Evolutionary conservation across 2,888 invertebrate genomes (phyloP), one percentile per base, ranked within the genome.

Genomic region (Caenorhabditis becei): DNA sequence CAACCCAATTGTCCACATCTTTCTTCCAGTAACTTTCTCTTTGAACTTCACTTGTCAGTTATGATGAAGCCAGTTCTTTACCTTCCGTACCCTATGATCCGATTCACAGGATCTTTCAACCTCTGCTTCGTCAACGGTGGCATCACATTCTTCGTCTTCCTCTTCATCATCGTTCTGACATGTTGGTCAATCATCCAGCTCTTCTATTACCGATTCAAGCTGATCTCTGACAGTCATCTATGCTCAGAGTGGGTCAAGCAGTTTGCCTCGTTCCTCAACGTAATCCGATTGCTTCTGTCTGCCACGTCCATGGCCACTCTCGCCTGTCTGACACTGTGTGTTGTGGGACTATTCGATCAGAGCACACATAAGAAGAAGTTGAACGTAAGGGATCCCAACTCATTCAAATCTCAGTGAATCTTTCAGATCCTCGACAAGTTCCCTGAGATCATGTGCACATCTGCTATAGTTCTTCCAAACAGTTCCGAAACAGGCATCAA

Each of bases 171-270:
- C 8, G 66, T 53, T 8, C 32, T 41, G 0, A 78, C 78, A 5
- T 58, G 59, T 44, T 61, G 58, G 58, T 78, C 78, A 5, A 78
- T 71, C 41, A n/a, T 78, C 1, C 71, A 78, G 62, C 32, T 78
- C n/a, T 71, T 78, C 32, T 28, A 72, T 32, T 78, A 72, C 53
- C 71, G 78, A n/a, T 72, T 78, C 61, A 72, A 62, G 56, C 20
- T 78, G 23, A 66, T 78, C 10, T 44, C 59, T 11, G 49, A 62
- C 7, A 66, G 53, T 47, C 54, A 49, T 61, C 14, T 69, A 7
- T 24, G 28, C 8, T 54, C 62, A 7, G 20, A 35, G 8, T 69
- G 77, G 77, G 63, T 77, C n/a, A 53, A 58, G 51, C 54, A 49
- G 41, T 62, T 41, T 16, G 62, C 41, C 1, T 35, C 20, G 20